phyloP scores from a whole-genome alignment of 2,113 vertebrate genomes.

The Macroglossus sobrinus region DNA sequence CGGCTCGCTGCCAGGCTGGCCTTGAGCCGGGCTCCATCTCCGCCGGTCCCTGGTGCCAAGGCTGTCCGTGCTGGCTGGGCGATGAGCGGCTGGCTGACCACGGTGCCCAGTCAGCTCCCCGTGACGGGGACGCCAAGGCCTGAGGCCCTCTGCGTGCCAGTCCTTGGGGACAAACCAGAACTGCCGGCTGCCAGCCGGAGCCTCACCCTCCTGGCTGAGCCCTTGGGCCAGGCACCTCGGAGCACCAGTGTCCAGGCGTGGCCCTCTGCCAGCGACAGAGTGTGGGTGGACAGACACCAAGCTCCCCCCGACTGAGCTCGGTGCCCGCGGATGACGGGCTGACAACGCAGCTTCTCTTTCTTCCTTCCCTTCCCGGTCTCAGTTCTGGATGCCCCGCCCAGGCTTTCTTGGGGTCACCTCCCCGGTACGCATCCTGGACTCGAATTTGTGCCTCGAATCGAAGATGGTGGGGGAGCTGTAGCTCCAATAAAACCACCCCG shows the following conservation, averaged over 20 bases:
- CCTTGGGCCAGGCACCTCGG: fast-evolving
- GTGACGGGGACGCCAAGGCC: fast-evolving
- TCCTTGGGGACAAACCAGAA: too few relatives aligned
- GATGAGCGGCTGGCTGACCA: fast-evolving
- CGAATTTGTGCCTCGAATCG: neutral
- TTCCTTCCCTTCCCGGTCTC: neutral
- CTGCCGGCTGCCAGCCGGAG: fast-evolving
- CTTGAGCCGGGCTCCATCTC: neutral
- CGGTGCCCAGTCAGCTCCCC: neutral
- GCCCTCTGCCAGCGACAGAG: fast-evolving
- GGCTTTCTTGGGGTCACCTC: neutral
- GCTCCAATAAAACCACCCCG: neutral
- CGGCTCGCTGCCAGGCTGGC: neutral
- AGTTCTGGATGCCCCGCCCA: fast-evolving
- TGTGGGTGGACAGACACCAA: fast-evolving
- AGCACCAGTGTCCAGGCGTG: fast-evolving
- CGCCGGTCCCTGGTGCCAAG: fast-evolving
- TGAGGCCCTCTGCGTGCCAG: neutral
- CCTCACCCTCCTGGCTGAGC: fast-evolving
- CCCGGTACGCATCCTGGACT: neutral
- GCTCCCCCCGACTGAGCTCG: neutral
- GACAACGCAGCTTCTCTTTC: fast-evolving
- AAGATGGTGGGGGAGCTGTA: neutral
- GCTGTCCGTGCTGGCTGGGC: fast-evolving
- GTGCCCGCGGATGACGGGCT: neutral